Evolutionary conservation across 2,113 vertebrate genomes (phyloP).

Genomic region (Neogale vison): DNA sequence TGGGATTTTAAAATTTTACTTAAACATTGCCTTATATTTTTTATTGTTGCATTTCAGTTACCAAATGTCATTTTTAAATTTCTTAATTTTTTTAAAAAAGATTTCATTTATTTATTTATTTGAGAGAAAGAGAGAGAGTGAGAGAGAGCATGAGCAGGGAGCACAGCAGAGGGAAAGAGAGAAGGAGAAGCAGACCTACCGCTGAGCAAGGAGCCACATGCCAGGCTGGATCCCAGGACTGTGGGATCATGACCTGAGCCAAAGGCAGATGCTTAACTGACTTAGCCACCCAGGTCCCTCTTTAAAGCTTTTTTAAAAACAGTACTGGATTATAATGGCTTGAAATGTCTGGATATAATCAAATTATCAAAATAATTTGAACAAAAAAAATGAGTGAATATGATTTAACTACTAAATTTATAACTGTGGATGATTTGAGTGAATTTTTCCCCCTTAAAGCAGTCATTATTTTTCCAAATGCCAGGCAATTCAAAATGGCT

Average conservation of each 20-base stretch:
- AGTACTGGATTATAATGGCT: neutral
- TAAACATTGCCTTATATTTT: neutral
- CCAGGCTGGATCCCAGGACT: too few relatives aligned
- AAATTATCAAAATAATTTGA: constrained; percentile 6
- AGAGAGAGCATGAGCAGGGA: too few relatives aligned
- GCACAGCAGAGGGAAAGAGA: neutral
- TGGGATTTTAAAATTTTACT: neutral
- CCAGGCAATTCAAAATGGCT: neutral
- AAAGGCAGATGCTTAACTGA: neutral
- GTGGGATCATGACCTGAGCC: neutral
- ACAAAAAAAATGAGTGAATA: neutral
- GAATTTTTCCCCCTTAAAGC: neutral
- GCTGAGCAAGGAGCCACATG: neutral
- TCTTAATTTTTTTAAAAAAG: neutral
- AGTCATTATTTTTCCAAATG: neutral
- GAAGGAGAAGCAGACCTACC: neutral
- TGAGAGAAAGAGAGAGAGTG: neutral
- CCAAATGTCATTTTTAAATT: neutral
- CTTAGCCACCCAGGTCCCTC: neutral
- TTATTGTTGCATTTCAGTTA: neutral
- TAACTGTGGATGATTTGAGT: neutral
- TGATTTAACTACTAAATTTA: neutral
- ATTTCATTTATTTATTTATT: neutral
- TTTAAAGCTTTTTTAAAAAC: neutral
- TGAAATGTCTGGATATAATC: neutral